Conservation (phyloP, 2,113 vertebrate genomes). For the Balaeniceps rex region DNA sequence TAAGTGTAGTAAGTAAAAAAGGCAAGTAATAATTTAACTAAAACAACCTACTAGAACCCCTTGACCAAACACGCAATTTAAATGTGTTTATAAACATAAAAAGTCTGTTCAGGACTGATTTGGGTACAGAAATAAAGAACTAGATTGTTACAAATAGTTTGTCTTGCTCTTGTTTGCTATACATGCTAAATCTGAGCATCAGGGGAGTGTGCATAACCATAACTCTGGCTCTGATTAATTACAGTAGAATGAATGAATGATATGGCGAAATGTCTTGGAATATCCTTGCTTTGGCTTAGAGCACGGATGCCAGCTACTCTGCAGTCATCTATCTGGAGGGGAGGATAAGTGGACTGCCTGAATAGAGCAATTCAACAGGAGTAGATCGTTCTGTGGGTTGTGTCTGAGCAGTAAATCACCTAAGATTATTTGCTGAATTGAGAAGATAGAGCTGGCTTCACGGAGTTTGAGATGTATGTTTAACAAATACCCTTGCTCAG, state of each 20-base stretch:
- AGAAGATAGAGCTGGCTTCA: neutral
- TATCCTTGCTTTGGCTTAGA: conserved; percentile 48
- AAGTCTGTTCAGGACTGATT: neutral
- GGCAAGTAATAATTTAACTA: neutral
- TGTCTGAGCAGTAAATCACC: neutral
- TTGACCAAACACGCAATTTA: neutral
- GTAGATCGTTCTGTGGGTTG: neutral
- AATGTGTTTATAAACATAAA: neutral
- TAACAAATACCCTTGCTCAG: neutral
- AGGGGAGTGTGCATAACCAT: neutral
- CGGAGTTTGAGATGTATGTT: neutral
- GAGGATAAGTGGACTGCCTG: neutral
- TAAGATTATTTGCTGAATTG: neutral
- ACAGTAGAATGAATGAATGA: conserved; percentile 29
- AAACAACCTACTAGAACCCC: neutral
- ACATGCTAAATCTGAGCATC: neutral
- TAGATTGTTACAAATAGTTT: neutral
- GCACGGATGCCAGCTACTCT: neutral
- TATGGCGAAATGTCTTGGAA: neutral
- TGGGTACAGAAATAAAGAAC: neutral
- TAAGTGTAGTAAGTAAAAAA: neutral
- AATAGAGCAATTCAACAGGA: neutral
- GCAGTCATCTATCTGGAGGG: neutral
- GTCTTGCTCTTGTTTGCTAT: neutral
- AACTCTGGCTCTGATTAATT: conserved; percentile 66